Conservation (phyloP, 2,797 vertebrate genomes). For the Yasuhikotakia modesta region DNA sequence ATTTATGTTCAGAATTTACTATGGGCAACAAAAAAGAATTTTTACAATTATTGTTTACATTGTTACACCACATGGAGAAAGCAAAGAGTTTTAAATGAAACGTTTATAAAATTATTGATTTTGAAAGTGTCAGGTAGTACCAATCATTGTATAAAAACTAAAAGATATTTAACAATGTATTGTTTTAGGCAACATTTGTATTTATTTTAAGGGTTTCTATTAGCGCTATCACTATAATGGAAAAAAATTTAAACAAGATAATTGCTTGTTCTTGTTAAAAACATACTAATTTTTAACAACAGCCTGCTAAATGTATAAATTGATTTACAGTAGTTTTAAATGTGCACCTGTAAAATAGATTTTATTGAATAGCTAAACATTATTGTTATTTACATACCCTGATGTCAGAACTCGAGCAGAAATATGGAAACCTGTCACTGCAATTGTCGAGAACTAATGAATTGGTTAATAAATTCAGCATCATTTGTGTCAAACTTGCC, state of each 20-base stretch:
- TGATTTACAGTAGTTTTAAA: slow-evolving; percentile 4
- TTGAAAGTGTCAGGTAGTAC: too few relatives aligned
- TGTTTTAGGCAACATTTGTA: neutral
- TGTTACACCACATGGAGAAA: slow-evolving; percentile 43
- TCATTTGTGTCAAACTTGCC: too few relatives aligned
- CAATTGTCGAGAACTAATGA: neutral
- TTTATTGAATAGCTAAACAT: neutral
- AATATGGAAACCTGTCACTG: neutral
- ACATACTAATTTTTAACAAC: neutral
- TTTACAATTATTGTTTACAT: neutral
- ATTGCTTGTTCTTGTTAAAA: neutral
- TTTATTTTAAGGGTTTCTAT: neutral
- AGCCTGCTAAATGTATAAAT: neutral
- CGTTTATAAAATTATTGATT: neutral
- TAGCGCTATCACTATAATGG: neutral
- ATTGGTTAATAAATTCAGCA: neutral
- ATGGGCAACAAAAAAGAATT: neutral
- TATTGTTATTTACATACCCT: neutral
- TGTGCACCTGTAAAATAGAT: neutral
- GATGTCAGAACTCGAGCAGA: neutral
- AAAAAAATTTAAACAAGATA: slow-evolving; percentile 1
- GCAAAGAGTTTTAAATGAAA: slow-evolving; percentile 60
- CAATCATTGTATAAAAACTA: neutral
- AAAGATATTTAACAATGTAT: neutral
- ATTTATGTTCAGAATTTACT: neutral